These are phyloP conservation scores for Acleris literana DNA, from an alignment of 2,888 invertebrate genomes.

Conservation along the genomic window DNA sequence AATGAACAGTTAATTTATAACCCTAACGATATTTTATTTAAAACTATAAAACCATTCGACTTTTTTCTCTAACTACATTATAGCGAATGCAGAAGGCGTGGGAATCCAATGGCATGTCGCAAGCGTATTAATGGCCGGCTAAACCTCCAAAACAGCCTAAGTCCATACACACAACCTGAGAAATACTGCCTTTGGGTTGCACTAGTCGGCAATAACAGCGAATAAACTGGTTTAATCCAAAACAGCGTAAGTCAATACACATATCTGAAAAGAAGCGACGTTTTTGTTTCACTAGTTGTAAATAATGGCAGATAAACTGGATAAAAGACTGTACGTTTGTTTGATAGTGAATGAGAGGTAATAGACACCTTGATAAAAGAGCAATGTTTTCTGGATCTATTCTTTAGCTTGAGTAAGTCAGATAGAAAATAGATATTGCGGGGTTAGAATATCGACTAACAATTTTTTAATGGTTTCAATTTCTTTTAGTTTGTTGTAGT, in stretches of 20 bases:
- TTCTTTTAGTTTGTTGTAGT: too few relatives aligned
- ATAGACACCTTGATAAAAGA: conserved; percentile 8
- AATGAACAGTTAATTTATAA: not conserved
- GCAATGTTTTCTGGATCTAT: not conserved
- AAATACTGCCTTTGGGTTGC: not conserved
- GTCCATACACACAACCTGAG: not conserved
- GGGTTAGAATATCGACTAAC: too few relatives aligned
- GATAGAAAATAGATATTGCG: not conserved
- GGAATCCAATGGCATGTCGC: conserved; percentile 45
- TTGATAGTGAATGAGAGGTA: conserved; percentile 23
- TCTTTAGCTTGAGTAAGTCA: not conserved
- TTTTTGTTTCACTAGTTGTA: not conserved
- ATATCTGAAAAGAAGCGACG: not conserved
- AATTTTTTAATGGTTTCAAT: too few relatives aligned
- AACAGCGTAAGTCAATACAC: not conserved
- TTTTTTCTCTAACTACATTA: not conserved
- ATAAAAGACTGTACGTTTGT: conserved; percentile 22
- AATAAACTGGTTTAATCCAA: not conserved
- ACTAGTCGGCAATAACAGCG: not conserved
- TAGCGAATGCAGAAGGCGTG: conserved; percentile 43
- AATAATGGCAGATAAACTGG: conserved; percentile 3
- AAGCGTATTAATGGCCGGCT: conserved; percentile 31
- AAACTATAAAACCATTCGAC: not conserved
- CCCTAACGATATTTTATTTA: not conserved
- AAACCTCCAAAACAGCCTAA: not conserved